Base-by-base conservation (phyloP, 2,113 vertebrate species). In the Speoplatyrhinus poulsoni region DNA sequence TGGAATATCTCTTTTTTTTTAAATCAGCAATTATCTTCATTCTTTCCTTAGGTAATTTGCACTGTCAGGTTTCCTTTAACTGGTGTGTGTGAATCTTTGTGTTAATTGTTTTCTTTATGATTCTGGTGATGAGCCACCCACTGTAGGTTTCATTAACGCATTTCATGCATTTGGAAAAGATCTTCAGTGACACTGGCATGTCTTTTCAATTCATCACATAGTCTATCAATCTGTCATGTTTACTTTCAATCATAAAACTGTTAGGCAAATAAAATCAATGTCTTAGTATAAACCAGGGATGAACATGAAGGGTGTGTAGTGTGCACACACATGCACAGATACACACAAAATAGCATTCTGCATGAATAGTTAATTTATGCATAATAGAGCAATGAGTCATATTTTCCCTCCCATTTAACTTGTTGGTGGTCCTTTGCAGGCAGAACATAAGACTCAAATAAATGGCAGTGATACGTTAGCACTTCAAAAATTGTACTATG, bases 51-150 rank as follows among this genome's bases (percentile, higher is more conserved):
- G 48, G 26, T 81, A 67, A 76, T 79, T 66, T 69, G 59, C 17
- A 46, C 53, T 62, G 67, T 71, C 70, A 73, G 0, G 60, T 73
- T 16, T 53, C 3, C 41, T 73, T 8, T 47, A 1, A 6, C 6
- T 62, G 63, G 7, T 33, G 46, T 46, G n/a, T 67, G 47, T 12
- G 47, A 62, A 12, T 50, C 47, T 50, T 33, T 11, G 59, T 48
- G 1, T 19, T 10, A 12, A 16, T 62, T 50, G 55, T 75, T 64
- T 75, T 65, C 73, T 47, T 82, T 83, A 17, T 73, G 64, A 52
- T 69, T 70, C 11, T 55, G 6, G 47, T 61, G 9, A 12, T 8
- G 36, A 41, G 26, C 50, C 26, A 1, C 47, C 13, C n/a, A 58
- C 9, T n/a, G 54, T 54, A 17, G 60, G 41, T 58, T 17, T 69